Conservation (phyloP, 2,888 invertebrate species). For the Myopa tessellatipennis region DNA sequence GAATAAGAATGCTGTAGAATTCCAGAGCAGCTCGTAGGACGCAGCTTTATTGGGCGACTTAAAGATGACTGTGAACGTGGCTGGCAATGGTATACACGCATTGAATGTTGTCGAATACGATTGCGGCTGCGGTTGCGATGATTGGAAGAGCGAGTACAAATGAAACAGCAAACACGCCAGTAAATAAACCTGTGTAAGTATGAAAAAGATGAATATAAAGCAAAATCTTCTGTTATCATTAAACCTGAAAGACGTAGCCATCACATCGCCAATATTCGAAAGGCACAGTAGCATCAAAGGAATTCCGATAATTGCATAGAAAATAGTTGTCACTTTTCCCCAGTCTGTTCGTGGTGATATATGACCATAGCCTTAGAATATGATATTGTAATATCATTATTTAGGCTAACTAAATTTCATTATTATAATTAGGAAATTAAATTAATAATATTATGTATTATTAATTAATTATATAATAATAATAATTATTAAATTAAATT, state of each 20-base stretch:
- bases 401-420: too few species aligned
- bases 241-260: constrained; percentile 90
- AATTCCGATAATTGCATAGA: constrained; percentile 95
- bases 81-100: constrained; percentile 54
- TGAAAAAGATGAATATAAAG: background rate
- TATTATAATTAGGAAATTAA: background rate
- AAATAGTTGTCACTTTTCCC: constrained; percentile 94
- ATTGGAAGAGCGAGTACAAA: constrained; percentile 84
- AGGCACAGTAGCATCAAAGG: constrained; percentile 94
- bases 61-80: constrained; percentile 69
- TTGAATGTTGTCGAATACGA: constrained; percentile 56
- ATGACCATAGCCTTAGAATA: constrained; percentile 83
- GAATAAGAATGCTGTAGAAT: constrained; percentile 76
- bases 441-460: background rate
- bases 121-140: constrained; percentile 57
- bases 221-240: constrained; percentile 19
- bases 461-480: background rate
- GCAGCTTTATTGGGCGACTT: constrained; percentile 73
- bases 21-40: constrained; percentile 74
- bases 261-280: constrained; percentile 92
- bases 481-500: too few species aligned
- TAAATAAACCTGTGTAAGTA: constrained; percentile 78
- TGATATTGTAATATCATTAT: background rate
- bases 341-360: constrained; percentile 93
- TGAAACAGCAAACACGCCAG: constrained; percentile 91